Percentiles rank a stretch among this genome's conserved stretches.
Evolutionary conservation across 2,888 invertebrate species (phyloP).

Genomic region (Sminthurides aquaticus): DNA sequence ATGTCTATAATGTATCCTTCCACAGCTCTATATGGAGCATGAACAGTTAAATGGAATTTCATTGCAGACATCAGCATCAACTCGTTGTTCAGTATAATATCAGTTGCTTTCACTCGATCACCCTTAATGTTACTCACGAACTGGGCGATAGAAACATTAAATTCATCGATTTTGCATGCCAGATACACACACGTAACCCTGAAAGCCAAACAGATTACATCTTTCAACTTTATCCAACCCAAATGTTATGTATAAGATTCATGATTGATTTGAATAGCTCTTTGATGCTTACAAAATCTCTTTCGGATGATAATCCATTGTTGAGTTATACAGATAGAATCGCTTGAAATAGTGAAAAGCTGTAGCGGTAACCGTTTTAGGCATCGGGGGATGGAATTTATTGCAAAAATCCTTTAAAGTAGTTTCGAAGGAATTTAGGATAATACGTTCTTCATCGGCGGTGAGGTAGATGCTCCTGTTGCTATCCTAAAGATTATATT

Average conservation of each 20-base stretch:
- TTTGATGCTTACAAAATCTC: slow-evolving; percentile 68
- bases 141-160: slow-evolving; percentile 91
- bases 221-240: too few species aligned
- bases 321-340: slow-evolving; percentile 88
- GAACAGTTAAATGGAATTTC: slow-evolving; percentile 89
- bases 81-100: slow-evolving; percentile 91
- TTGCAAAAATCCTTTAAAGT: slow-evolving; percentile 83
- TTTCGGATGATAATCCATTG: slow-evolving; percentile 97
- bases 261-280: background rate
- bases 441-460: slow-evolving; percentile 71
- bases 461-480: slow-evolving; percentile 55
- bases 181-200: slow-evolving; percentile 86
- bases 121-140: slow-evolving; percentile 91
- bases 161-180: slow-evolving; percentile 96
- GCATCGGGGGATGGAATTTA: slow-evolving; percentile 88
- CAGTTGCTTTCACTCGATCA: slow-evolving; percentile 81
- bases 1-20: slow-evolving; percentile 95
- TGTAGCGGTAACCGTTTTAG: slow-evolving; percentile 81
- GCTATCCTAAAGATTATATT: slow-evolving; percentile 20
- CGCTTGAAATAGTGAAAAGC: slow-evolving; percentile 94
- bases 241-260: background rate
- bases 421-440: slow-evolving; percentile 77
- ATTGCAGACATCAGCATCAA: slow-evolving; percentile 86
- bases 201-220: slow-evolving; percentile 43
- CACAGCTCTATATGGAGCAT: slow-evolving; percentile 90